Conservation (phyloP, 2,113 vertebrate species). For the Synodontis membranacea region DNA sequence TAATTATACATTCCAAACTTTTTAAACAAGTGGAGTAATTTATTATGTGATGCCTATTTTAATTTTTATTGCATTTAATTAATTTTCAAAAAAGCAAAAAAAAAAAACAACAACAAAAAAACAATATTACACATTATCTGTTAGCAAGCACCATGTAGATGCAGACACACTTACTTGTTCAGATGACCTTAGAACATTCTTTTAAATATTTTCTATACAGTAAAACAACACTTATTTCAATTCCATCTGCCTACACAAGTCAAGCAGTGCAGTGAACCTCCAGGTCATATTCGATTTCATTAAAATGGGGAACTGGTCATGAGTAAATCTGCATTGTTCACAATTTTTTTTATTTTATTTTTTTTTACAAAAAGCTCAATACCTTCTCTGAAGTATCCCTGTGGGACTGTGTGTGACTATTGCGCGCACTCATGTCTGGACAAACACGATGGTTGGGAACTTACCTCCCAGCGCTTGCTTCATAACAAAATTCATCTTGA, state of each 20-base stretch:
- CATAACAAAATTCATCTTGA: constrained; percentile 94
- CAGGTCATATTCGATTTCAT: background rate
- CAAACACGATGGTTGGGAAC: constrained; percentile 53
- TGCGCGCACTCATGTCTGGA: constrained; percentile 15
- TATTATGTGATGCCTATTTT: background rate
- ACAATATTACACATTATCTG: background rate
- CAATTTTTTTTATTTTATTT: background rate
- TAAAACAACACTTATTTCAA: constrained; percentile 24
- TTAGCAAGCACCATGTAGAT: background rate
- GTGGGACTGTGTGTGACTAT: background rate
- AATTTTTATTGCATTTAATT: background rate
- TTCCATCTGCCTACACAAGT: constrained; percentile 9
- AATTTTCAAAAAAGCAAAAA: background rate
- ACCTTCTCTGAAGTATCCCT: background rate
- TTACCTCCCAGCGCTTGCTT: constrained; percentile 93
- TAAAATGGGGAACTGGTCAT: background rate
- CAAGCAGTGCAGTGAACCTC: background rate
- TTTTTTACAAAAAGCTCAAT: background rate
- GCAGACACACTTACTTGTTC: background rate
- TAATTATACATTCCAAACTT: background rate
- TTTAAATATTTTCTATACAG: constrained; percentile 7
- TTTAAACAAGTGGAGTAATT: background rate
- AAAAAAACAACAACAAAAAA: too few relatives aligned
- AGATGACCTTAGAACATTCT: constrained; percentile 10
- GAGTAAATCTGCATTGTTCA: constrained; percentile 10